A percentile compares a stretch with the other conserved stretches of the same genome.
Conservation (phyloP, 2,113 vertebrate genomes). For the Aegypius monachus region DNA sequence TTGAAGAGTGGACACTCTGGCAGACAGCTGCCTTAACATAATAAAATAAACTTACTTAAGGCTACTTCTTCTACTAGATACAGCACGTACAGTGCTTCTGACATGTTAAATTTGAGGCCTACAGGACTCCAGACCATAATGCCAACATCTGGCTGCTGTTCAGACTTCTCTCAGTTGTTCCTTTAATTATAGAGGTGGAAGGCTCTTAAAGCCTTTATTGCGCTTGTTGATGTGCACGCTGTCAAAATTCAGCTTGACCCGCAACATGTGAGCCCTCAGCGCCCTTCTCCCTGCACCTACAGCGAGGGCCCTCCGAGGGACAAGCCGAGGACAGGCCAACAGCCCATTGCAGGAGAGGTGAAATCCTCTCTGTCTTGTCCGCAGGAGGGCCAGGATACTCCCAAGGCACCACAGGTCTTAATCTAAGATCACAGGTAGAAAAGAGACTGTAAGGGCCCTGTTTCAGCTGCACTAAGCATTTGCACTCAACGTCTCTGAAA, state of each 20-base stretch:
- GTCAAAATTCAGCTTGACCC: background rate
- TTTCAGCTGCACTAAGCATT: background rate
- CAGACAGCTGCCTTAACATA: background rate
- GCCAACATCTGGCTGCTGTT: background rate
- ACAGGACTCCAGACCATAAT: background rate
- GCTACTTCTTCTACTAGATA: background rate
- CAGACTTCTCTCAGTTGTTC: background rate
- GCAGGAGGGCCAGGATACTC: background rate
- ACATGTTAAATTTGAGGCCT: background rate
- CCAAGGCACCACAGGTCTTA: background rate
- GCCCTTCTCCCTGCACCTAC: too few relatives aligned
- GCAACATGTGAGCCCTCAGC: rapidly evolving
- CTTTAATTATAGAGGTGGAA: background rate
- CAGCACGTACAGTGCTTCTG: background rate
- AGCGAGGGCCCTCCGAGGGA: background rate
- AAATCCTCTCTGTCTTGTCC: background rate
- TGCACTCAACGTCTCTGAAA: background rate
- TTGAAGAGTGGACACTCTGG: background rate
- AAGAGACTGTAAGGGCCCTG: background rate
- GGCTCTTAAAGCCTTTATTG: background rate
- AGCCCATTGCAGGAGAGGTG: background rate
- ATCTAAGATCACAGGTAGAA: background rate
- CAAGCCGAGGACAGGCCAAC: background rate
- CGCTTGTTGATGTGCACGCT: too few relatives aligned
- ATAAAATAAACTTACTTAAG: background rate